phyloP scores from a whole-genome alignment of 2,113 vertebrate genomes.

The Archocentrus centrarchus region DNA sequence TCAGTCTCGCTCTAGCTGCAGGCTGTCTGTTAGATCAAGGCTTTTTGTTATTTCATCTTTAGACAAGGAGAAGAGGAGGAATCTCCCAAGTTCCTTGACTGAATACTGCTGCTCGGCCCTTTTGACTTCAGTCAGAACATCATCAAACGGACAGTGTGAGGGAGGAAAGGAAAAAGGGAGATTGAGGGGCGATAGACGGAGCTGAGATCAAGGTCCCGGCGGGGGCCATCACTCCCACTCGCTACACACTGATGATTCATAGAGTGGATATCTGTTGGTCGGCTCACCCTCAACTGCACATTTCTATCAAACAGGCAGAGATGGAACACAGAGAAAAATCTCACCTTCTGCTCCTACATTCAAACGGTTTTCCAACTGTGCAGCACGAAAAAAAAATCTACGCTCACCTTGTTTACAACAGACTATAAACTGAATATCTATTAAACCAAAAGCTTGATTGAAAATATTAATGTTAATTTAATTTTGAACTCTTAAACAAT shows the following conservation, averaged over 20 bases:
- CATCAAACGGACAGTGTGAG: slow-evolving; percentile 61
- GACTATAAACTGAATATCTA: background rate
- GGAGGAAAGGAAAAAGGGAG: slow-evolving; percentile 48
- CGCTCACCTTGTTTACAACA: background rate
- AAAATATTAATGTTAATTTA: background rate
- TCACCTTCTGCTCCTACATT: slow-evolving; percentile 33
- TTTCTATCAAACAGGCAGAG: slow-evolving; percentile 21
- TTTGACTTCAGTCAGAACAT: slow-evolving; percentile 48
- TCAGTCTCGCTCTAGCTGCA: slow-evolving; percentile 46
- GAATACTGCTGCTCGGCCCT: slow-evolving; percentile 48
- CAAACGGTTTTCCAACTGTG: slow-evolving; percentile 13
- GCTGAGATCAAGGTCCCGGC: slow-evolving; percentile 61
- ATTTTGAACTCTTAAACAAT: background rate
- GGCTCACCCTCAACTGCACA: slow-evolving; percentile 22
- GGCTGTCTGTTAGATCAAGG: slow-evolving; percentile 64
- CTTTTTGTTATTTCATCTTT: slow-evolving; percentile 60
- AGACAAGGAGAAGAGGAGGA: slow-evolving; percentile 48
- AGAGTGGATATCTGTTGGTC: slow-evolving; percentile 38
- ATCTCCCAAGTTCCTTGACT: slow-evolving; percentile 44
- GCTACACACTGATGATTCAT: slow-evolving; percentile 63
- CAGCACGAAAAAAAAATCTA: slow-evolving; percentile 29
- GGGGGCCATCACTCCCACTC: slow-evolving; percentile 61
- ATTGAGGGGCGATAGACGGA: slow-evolving; percentile 48
- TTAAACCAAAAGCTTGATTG: background rate
- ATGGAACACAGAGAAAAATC: background rate